Evolutionary conservation across 2,797 vertebrate genomes (phyloP).

Genomic region (Linurgus olivaceus): DNA sequence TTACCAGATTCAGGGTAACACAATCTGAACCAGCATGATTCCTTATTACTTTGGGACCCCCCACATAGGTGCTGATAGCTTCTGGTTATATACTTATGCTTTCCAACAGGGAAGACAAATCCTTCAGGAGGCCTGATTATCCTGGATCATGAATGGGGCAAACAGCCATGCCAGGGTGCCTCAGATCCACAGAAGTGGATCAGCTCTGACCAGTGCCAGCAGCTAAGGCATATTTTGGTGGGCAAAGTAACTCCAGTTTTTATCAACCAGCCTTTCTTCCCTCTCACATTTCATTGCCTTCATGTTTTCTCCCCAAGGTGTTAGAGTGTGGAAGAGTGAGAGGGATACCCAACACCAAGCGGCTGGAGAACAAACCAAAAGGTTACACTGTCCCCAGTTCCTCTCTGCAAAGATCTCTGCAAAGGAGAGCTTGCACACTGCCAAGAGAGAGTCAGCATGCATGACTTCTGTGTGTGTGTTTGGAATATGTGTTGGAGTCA

Average conservation of each 20-base stretch:
- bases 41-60: not conserved
- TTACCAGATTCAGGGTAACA: not conserved
- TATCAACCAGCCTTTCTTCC: not conserved
- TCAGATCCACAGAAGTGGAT: not conserved
- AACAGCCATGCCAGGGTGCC: not conserved
- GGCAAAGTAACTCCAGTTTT: not conserved
- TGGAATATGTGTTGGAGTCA: not conserved
- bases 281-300: not conserved
- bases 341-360: not conserved
- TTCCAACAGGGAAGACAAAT: not conserved
- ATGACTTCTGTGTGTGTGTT: not conserved
- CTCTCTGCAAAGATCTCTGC: not conserved
- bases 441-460: not conserved
- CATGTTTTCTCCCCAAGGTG: not conserved
- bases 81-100: not conserved
- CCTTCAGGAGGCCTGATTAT: not conserved
- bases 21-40: not conserved
- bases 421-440: not conserved
- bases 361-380: not conserved
- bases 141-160: fast-evolving
- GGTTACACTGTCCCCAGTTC: fast-evolving
- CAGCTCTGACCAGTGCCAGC: not conserved
- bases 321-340: not conserved
- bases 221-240: not conserved
- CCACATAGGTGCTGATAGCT: not conserved